Base-by-base conservation (phyloP, 2,797 vertebrate species). In the Petrocephalus sullivani region DNA sequence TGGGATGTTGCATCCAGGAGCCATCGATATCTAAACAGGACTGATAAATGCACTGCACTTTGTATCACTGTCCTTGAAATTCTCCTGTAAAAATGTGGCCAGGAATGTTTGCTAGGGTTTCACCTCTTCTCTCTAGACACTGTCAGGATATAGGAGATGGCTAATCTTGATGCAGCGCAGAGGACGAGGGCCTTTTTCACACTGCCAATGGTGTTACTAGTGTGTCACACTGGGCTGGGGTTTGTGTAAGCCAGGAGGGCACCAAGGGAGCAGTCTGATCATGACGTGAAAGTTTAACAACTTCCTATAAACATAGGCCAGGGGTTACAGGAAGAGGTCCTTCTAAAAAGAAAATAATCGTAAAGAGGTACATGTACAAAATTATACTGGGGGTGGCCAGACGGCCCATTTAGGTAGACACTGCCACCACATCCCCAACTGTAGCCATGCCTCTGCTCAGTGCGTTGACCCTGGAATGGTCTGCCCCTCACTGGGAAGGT, bases 41-140 rank as follows among this genome's bases (percentile, higher is more conserved):
- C 84, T 61, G 91, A 88, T 28, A 56, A 33, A 51, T 14, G 84
- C 49, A 12, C 85, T 57, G 91, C 87, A 87, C 85, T 89, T 33
- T 83, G 28, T 60, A 90, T 91, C 91, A 90, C 88, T 86, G 92
- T 93, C 92, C 88, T 90, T 95, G 95, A 93, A 89, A 95, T 94
- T 93, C 87, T 89, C 92, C 94, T 93, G 87, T 89, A 93, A 94
- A 92, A 91, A 92, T 90, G 92, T 84, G 23, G 89, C 90, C 85
- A 90, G 88, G 21, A 90, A 91, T 90, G 19, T 89, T 90, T 91
- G 91, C 33, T 37, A 88, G 60, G 33, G 28, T 49, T 19, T 41
- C 82, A 90, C 82, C 49, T 46, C 89, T 37, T 85, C 14, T 57
- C 28, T 85, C n/a, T 23, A 12, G 49, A 85, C 53, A 56, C 23